Percentiles rank a stretch among this genome's conserved stretches.
phyloP scores from a whole-genome alignment of 2,888 invertebrate species.

The Oscheius onirici region DNA sequence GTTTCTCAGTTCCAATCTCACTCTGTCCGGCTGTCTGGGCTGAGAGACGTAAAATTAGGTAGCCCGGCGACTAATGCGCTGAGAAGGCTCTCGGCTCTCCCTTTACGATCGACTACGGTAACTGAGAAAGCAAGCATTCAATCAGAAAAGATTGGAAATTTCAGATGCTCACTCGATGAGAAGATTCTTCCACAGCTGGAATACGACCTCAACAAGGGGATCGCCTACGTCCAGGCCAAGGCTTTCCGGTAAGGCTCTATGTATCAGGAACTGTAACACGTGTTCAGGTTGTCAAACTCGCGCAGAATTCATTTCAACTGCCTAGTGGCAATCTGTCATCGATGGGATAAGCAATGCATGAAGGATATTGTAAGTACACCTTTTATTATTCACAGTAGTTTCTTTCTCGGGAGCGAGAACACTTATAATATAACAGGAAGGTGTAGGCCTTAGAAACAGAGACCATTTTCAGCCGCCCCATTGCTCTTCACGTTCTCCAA shows the following conservation, averaged over 20 bases:
- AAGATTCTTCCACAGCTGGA: conserved; percentile 52
- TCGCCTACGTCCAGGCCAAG: conserved; percentile 46
- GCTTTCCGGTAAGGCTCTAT: conserved; percentile 43
- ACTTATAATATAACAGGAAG: too few species aligned
- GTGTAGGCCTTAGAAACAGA: background rate
- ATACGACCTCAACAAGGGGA: conserved; percentile 41
- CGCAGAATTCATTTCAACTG: conserved; percentile 66
- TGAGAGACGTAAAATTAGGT: background rate
- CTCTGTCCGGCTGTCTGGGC: too few species aligned
- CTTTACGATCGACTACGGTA: conserved; percentile 6
- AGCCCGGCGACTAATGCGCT: conserved; percentile 16
- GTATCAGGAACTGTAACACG: background rate
- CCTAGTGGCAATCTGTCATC: conserved; percentile 61
- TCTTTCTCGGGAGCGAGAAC: too few species aligned
- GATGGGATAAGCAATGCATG: conserved; percentile 53
- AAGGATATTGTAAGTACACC: conserved; percentile 44
- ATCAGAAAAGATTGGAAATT: background rate
- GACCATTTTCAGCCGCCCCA: conserved; percentile 18
- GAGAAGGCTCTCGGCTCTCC: background rate
- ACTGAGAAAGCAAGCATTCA: background rate
- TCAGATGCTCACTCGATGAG: conserved; percentile 53
- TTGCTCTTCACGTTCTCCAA: conserved; percentile 15
- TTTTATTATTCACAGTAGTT: background rate
- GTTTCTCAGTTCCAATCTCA: too few species aligned
- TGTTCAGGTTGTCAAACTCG: conserved; percentile 60